phyloP scores from a whole-genome alignment of 1,140 invertebrate species.

The Eubasilissa regina region DNA sequence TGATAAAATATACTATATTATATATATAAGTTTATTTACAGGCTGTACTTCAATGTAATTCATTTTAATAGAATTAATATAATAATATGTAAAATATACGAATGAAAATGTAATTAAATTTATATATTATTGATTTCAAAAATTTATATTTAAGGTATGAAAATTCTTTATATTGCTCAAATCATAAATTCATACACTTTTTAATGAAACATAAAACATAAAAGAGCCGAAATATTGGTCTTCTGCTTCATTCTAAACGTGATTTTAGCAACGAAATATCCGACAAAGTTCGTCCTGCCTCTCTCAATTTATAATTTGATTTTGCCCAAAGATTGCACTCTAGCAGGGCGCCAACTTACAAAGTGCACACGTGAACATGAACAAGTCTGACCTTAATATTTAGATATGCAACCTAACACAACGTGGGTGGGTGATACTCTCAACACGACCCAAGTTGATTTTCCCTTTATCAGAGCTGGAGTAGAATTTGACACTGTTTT shows the following conservation, averaged over 20 bases:
- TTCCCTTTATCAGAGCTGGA: not conserved
- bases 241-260: too few relatives aligned
- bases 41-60: too few relatives aligned
- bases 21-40: too few relatives aligned
- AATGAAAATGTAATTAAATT: too few relatives aligned
- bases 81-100: too few relatives aligned
- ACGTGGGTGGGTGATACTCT: constrained; percentile 8
- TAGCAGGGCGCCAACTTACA: constrained; percentile 37
- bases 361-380: constrained; percentile 36
- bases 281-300: not conserved
- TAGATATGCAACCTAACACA: constrained; percentile 15
- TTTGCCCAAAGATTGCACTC: constrained; percentile 42
- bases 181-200: too few relatives aligned
- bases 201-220: too few relatives aligned
- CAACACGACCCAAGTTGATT: constrained; percentile 4
- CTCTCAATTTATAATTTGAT: constrained; percentile 47
- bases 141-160: too few relatives aligned
- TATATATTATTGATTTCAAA: too few relatives aligned
- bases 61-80: too few relatives aligned
- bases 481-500: not conserved
- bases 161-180: too few relatives aligned
- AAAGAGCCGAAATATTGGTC: not conserved
- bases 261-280: not conserved
- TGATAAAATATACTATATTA: too few relatives aligned
- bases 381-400: constrained; percentile 34